These are phyloP conservation scores for Aphaenogaster rudis DNA, from an alignment of 1,140 invertebrate species.

Conservation along the genomic window DNA sequence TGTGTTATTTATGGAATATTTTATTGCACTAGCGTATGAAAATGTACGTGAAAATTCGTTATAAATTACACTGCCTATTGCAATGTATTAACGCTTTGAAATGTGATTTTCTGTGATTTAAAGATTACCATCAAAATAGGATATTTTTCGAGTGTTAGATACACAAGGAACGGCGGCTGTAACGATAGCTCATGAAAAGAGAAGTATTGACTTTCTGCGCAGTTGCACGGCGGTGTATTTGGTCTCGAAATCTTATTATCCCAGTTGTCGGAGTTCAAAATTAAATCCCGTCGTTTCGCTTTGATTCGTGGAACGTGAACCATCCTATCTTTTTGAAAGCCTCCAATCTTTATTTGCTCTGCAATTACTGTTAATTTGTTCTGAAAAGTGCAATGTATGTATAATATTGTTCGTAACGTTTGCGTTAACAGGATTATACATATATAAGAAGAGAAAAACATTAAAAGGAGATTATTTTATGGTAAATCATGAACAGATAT, in stretches of 20 bases:
- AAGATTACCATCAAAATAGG: slow-evolving; percentile 14
- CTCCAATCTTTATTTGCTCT: neutral
- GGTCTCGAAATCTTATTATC: slow-evolving; percentile 52
- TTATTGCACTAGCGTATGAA: neutral
- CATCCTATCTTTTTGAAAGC: slow-evolving; percentile 14
- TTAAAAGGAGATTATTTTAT: slow-evolving; percentile 5
- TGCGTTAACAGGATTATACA: neutral
- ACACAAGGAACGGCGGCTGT: neutral
- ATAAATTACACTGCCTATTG: neutral
- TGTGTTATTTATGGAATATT: neutral
- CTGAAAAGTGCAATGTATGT: neutral
- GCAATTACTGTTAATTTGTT: slow-evolving; percentile 26
- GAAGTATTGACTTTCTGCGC: slow-evolving; percentile 29
- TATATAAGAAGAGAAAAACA: neutral
- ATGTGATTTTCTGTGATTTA: neutral
- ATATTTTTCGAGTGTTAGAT: slow-evolving; percentile 21
- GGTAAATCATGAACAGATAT: neutral
- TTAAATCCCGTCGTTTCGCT: slow-evolving; percentile 45
- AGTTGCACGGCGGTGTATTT: slow-evolving; percentile 36
- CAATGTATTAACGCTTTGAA: neutral
- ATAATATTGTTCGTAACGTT: neutral
- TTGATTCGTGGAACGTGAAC: slow-evolving; percentile 40
- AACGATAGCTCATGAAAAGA: slow-evolving; percentile 33
- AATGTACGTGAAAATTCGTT: neutral
- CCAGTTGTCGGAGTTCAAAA: slow-evolving; percentile 52